Evolutionary conservation across 1,140 invertebrate species (phyloP).

Genomic region (Sycophaga agraensis): DNA sequence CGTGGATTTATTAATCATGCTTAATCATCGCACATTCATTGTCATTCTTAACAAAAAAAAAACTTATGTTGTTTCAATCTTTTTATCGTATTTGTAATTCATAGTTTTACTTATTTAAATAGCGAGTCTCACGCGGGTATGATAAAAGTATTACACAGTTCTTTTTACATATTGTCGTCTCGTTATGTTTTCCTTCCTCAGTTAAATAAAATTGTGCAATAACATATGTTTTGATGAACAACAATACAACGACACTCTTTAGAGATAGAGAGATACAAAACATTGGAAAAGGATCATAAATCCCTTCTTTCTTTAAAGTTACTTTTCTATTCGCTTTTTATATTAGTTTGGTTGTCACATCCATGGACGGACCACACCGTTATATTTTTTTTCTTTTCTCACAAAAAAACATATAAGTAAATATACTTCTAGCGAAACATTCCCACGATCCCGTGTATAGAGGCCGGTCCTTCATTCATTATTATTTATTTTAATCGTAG

Average conservation of each 20-base stretch:
- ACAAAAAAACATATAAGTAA: too few species aligned
- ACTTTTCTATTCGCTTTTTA: slow-evolving; percentile 1
- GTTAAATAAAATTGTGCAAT: slow-evolving; percentile 29
- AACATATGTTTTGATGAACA: slow-evolving; percentile 22
- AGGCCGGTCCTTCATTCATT: too few species aligned
- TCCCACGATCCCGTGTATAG: too few species aligned
- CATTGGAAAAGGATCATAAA: slow-evolving; percentile 7
- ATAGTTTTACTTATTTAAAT: slow-evolving; percentile 4
- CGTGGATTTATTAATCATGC: not conserved
- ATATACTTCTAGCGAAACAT: too few species aligned
- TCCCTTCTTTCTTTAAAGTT: not conserved
- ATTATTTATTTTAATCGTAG: too few species aligned
- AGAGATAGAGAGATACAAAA: slow-evolving; percentile 6
- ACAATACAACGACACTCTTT: slow-evolving; percentile 8
- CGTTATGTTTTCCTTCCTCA: slow-evolving; percentile 4
- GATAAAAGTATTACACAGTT: slow-evolving; percentile 10
- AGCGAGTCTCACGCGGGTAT: not conserved
- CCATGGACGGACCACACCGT: slow-evolving; percentile 31
- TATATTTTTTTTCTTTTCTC: not conserved
- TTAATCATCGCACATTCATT: too few species aligned
- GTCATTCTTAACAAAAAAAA: too few species aligned
- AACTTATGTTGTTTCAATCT: not conserved
- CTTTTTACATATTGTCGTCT: slow-evolving; percentile 24
- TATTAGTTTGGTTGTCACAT: slow-evolving; percentile 21
- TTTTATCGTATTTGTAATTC: slow-evolving; percentile 11